These are phyloP conservation scores for Mus minutoides DNA, from an alignment of 2,797 vertebrate species.

Conservation along the genomic window DNA sequence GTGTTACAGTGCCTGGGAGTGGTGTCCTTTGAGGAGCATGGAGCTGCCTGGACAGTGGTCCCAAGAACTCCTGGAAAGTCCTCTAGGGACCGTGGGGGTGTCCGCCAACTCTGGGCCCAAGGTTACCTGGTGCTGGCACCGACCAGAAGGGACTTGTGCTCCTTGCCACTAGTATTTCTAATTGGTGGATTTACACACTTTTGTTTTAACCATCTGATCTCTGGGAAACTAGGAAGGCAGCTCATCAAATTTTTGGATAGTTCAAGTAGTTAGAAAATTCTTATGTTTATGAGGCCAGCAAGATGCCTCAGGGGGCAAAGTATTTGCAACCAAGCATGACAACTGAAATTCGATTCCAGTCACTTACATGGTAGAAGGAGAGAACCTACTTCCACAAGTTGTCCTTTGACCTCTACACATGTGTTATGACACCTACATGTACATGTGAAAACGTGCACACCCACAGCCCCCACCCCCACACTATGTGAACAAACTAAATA, in stretches of 20 bases:
- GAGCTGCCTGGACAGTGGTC: no score
- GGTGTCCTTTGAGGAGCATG: no score
- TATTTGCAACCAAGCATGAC: neutral
- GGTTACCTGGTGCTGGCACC: no score
- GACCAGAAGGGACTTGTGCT: no score
- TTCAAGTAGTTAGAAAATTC: constrained; percentile 50
- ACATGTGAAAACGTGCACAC: neutral
- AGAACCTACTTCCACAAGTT: neutral
- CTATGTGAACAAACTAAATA: neutral
- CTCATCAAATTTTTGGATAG: neutral
- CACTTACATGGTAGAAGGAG: neutral
- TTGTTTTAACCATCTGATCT: constrained; percentile 31
- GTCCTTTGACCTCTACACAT: neutral
- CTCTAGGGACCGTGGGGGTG: no score
- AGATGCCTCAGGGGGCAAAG: neutral
- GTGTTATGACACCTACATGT: neutral
- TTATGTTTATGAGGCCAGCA: neutral
- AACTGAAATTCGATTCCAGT: neutral
- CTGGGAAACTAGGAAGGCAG: neutral
- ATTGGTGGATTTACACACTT: neutral
- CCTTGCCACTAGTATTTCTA: constrained; percentile 16
- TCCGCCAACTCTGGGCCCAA: no score
- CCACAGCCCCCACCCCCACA: neutral
- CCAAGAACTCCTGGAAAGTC: no score
- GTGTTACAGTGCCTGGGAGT: no score